phyloP scores from a whole-genome alignment of 2,113 vertebrate species.

The Pseudorectes ferrugineus region DNA sequence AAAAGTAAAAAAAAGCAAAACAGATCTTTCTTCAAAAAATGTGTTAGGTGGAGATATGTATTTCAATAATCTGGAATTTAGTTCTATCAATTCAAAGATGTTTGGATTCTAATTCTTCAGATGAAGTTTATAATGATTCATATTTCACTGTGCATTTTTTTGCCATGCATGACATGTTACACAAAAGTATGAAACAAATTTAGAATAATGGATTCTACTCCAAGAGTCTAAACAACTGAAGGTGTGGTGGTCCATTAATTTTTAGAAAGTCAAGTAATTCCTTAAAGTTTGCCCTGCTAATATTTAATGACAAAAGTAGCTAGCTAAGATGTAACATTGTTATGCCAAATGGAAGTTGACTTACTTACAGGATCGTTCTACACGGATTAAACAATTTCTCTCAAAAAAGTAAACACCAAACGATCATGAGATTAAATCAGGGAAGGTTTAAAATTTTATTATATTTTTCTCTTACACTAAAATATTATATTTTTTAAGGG shows the following conservation, averaged over 20 bases:
- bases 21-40: neutral
- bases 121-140: neutral
- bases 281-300: neutral
- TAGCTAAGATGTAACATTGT: neutral
- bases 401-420: neutral
- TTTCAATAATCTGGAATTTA: neutral
- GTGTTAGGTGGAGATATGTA: neutral
- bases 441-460: neutral
- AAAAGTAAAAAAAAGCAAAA: neutral
- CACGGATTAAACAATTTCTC: neutral
- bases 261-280: neutral
- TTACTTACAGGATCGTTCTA: neutral
- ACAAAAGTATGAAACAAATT: neutral
- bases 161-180: neutral
- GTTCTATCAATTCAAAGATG: neutral
- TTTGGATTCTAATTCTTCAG: neutral
- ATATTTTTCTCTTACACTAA: neutral
- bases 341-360: neutral
- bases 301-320: neutral
- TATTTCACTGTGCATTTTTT: neutral
- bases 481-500: neutral
- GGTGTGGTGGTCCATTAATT: neutral
- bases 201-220: neutral
- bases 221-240: neutral
- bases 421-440: neutral